A percentile compares a stretch with the other conserved stretches of the same genome.
Evolutionary conservation across 1,140 invertebrate species (phyloP).

Genomic region (Diabrotica undecimpunctata): DNA sequence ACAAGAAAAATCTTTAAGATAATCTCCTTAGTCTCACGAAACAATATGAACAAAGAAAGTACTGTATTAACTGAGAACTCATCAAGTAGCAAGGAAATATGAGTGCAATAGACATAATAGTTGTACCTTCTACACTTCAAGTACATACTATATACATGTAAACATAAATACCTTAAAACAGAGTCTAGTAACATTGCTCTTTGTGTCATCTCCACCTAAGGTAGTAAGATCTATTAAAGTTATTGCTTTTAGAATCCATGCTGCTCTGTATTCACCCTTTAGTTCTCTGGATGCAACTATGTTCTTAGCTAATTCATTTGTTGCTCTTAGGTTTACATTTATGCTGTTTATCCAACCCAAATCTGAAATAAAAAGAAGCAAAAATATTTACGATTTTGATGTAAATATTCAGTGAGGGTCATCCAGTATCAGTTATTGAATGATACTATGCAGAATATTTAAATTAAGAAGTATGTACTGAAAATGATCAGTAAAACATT

Average conservation of each 20-base stretch:
- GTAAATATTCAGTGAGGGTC: no score
- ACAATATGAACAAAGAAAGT: no score
- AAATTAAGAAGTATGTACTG: no score
- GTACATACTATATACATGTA: no score
- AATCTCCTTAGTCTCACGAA: no score
- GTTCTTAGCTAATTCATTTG: constrained; percentile 53
- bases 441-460: no score
- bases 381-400: background rate
- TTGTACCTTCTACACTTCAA: no score
- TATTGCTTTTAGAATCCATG: constrained; percentile 78
- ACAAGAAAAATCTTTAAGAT: no score
- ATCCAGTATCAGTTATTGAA: no score
- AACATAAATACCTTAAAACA: constrained; percentile 67
- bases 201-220: constrained; percentile 84
- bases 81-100: no score
- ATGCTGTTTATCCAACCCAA: constrained; percentile 55
- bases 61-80: no score
- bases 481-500: background rate
- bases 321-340: constrained; percentile 57
- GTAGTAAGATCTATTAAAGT: constrained; percentile 91
- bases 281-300: constrained; percentile 45
- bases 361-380: constrained; percentile 49
- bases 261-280: constrained; percentile 54
- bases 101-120: no score
- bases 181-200: constrained; percentile 71